Conservation (phyloP, 2,797 vertebrate genomes). For the Helostoma temminkii region DNA sequence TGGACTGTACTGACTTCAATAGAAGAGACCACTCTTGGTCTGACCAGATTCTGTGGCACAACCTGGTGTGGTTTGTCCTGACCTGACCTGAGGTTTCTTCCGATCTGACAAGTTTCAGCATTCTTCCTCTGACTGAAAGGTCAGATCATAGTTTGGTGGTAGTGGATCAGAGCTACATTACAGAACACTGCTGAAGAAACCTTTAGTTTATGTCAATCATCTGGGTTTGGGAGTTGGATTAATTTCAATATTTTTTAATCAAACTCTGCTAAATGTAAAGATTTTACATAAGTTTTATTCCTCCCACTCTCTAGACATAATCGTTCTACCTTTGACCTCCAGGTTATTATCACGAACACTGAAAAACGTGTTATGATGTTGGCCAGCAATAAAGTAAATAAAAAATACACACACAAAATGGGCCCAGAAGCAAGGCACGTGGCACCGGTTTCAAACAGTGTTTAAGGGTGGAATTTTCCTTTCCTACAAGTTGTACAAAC, state of each 20-base stretch:
- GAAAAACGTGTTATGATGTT: slow-evolving; percentile 14
- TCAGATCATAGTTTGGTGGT: background rate
- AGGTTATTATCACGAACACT: background rate
- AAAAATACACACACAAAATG: slow-evolving; percentile 38
- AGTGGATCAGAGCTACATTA: background rate
- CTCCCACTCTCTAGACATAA: too few species aligned
- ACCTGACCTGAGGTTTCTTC: background rate
- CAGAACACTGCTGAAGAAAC: background rate
- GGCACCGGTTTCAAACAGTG: slow-evolving; percentile 24
- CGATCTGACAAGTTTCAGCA: background rate
- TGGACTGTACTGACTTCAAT: background rate
- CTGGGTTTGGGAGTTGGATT: background rate
- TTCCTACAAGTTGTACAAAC: background rate
- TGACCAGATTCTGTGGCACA: too few species aligned
- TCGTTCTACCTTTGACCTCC: background rate
- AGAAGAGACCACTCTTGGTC: background rate
- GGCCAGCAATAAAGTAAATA: slow-evolving; percentile 25
- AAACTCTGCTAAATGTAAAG: background rate
- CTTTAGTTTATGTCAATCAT: background rate
- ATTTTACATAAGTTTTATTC: too few species aligned
- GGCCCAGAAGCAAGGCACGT: slow-evolving; percentile 69
- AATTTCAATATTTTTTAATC: slow-evolving; percentile 2
- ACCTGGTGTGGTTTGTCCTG: too few species aligned
- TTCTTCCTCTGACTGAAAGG: background rate
- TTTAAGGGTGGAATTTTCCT: slow-evolving; percentile 38